phyloP scores from a whole-genome alignment of 1,140 invertebrate genomes.

The Drosophila eugracilis region DNA sequence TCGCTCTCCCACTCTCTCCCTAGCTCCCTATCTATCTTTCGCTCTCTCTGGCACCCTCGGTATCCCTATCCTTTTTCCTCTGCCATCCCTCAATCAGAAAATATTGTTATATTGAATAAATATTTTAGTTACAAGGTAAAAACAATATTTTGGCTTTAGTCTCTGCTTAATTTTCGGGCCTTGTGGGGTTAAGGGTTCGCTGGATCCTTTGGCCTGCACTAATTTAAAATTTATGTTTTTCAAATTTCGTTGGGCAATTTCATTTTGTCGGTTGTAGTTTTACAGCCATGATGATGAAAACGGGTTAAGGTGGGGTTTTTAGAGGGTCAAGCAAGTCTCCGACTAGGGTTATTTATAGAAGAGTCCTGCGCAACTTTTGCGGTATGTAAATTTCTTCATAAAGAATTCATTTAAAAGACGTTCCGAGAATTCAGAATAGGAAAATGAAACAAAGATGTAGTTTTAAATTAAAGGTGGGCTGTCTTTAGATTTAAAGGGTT shows the following conservation, averaged over 20 bases:
- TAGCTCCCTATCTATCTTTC: constrained; percentile 2
- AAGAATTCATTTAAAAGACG: constrained; percentile 42
- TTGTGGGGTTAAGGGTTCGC: constrained; percentile 12
- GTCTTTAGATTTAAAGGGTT: too few species aligned
- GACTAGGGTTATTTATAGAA: constrained; percentile 31
- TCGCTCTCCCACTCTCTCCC: constrained; percentile 25
- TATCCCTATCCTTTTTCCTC: constrained; percentile 6
- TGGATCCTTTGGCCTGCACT: constrained; percentile 41
- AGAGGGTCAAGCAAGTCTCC: constrained; percentile 3
- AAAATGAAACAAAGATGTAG: too few species aligned
- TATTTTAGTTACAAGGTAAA: constrained; percentile 82
- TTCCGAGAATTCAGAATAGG: not conserved
- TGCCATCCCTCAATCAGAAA: constrained; percentile 43
- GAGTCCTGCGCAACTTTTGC: constrained; percentile 31
- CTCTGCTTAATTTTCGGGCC: constrained; percentile 64
- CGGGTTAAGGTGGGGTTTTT: not conserved
- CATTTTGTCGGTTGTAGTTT: constrained; percentile 52
- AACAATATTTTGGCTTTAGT: constrained; percentile 80
- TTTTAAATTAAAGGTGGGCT: too few species aligned
- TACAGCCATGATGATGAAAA: constrained; percentile 28
- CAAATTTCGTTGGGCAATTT: constrained; percentile 57
- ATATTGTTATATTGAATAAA: constrained; percentile 80
- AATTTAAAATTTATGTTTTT: constrained; percentile 77
- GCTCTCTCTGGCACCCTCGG: constrained; percentile 10
- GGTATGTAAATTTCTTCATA: constrained; percentile 47